These are phyloP conservation scores for Calliopsis andreniformis DNA, from an alignment of 1,140 invertebrate genomes.

Conservation along the genomic window DNA sequence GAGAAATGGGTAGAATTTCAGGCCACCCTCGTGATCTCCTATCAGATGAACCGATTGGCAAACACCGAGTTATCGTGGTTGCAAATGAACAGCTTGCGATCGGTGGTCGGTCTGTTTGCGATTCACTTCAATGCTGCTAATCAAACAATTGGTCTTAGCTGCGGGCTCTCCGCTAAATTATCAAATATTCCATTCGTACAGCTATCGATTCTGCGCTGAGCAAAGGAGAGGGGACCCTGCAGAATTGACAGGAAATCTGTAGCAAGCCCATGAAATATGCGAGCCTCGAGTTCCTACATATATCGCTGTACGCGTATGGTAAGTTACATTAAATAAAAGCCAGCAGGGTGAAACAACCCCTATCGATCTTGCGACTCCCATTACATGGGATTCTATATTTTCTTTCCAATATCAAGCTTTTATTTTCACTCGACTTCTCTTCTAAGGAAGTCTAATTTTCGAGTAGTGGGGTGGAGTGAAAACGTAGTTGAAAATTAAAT, in stretches of 20 bases:
- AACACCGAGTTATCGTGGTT: constrained; percentile 25
- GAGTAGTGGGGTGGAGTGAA: too few species aligned
- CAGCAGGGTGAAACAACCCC: neutral
- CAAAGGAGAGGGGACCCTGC: neutral
- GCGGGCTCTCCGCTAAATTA: constrained; percentile 32
- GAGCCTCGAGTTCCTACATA: constrained; percentile 1
- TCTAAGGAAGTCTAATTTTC: too few species aligned
- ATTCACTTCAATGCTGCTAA: constrained; percentile 23
- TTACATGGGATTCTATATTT: neutral
- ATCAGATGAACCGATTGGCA: constrained; percentile 9
- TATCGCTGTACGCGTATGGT: neutral
- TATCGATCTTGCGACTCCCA: neutral
- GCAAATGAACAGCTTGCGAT: neutral
- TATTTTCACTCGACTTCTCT: too few species aligned
- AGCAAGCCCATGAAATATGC: neutral
- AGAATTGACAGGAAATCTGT: neutral
- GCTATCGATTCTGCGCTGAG: constrained; percentile 1
- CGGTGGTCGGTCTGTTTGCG: constrained; percentile 9
- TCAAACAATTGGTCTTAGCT: constrained; percentile 33
- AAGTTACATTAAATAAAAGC: constrained; percentile 10
- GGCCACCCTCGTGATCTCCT: neutral
- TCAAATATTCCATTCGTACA: neutral
- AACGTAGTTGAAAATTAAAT: too few species aligned
- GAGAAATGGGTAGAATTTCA: too few species aligned
- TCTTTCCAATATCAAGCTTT: too few species aligned